phyloP scores from a whole-genome alignment of 1,140 invertebrate genomes.

The Trinorchestia longiramus region DNA sequence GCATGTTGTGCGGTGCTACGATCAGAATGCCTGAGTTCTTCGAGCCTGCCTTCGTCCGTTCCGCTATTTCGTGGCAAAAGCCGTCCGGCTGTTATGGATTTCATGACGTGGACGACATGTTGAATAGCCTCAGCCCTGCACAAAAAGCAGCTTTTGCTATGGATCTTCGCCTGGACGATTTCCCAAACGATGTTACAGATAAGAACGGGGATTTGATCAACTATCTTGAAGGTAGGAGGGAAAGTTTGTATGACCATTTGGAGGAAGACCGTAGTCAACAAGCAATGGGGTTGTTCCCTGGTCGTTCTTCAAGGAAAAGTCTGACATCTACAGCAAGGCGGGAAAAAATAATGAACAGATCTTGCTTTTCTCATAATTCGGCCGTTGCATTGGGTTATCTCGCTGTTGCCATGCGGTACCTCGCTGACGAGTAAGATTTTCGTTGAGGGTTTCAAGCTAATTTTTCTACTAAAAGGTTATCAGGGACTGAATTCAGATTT shows the following conservation, averaged over 20 bases:
- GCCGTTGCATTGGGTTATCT: conserved; percentile 9
- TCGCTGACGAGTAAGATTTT: background rate
- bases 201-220: background rate
- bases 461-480: background rate
- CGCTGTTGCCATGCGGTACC: background rate
- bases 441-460: background rate
- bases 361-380: background rate
- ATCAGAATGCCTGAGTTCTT: conserved; percentile 1
- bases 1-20: background rate
- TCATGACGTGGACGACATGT: background rate
- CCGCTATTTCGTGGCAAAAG: conserved; percentile 22
- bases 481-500: background rate
- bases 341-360: conserved; percentile 6
- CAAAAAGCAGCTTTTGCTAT: background rate
- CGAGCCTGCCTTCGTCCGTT: background rate
- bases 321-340: background rate
- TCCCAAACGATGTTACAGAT: background rate
- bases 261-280: background rate
- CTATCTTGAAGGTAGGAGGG: background rate
- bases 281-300: background rate
- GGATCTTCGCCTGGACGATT: background rate
- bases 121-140: background rate
- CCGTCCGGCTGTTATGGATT: conserved; percentile 18
- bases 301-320: background rate
- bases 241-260: background rate